Evolutionary conservation across 37 sponge, comb jelly and placozoan species (phyloP).

Genomic region (Crambe crambe): DNA sequence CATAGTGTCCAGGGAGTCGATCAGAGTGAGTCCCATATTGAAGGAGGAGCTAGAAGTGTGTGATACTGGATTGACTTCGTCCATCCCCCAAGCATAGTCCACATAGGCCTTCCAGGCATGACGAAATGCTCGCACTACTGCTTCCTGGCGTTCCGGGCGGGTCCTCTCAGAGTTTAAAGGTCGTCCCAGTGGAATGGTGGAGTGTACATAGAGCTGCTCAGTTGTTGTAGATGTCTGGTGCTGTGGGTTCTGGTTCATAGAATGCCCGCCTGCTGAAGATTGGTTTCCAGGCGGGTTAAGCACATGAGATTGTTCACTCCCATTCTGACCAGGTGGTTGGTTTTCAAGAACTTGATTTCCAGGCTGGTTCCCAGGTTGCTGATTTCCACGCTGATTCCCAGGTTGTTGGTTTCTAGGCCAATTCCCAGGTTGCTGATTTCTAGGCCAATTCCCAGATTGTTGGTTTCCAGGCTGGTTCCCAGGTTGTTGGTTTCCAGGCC

Average conservation of each 20-base stretch:
- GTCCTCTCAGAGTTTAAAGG: not conserved
- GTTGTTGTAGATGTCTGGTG: no score
- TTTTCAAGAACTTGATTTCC: no score
- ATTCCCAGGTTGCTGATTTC: not conserved
- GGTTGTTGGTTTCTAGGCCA: not conserved
- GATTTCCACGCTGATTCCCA: not conserved
- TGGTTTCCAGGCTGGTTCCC: not conserved
- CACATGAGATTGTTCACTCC: no score
- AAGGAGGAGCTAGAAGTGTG: conserved; percentile 30
- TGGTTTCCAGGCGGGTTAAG: no score
- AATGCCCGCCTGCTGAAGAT: no score
- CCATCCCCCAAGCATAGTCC: conserved; percentile 85
- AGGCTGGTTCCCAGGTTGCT: not conserved
- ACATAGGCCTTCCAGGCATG: conserved; percentile 94
- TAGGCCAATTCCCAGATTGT: no score
- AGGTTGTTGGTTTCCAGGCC: not conserved
- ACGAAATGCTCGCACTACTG: conserved; percentile 70
- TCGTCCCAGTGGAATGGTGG: not conserved
- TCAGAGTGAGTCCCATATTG: conserved; percentile 80
- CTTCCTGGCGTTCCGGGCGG: conserved; percentile 65
- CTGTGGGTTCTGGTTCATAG: not conserved
- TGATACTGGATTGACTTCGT: conserved; percentile 79
- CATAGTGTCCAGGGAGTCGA: conserved; percentile 95
- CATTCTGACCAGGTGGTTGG: no score
- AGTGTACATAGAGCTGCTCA: conserved; percentile 12